Evolutionary conservation across 2,888 invertebrate species (phyloP).

Genomic region (Hyppa rectilinea): DNA sequence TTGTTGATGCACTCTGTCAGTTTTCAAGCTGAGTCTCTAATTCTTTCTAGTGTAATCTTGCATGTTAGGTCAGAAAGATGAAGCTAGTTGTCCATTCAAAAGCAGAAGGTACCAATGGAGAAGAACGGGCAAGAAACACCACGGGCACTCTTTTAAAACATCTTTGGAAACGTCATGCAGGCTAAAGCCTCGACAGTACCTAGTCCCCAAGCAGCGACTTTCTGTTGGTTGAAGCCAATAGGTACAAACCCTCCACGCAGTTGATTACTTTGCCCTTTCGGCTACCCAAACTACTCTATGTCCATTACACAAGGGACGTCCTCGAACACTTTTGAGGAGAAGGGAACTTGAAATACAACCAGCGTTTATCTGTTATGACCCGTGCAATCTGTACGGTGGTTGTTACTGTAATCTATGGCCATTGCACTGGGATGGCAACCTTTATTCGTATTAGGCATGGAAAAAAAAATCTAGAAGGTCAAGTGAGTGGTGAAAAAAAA

Average conservation of each 20-base stretch:
- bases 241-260: not conserved
- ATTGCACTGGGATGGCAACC: constrained; percentile 70
- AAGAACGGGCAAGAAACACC: too few relatives aligned
- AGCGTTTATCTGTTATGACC: constrained; percentile 86
- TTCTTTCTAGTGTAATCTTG: too few relatives aligned
- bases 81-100: too few relatives aligned
- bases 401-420: constrained; percentile 78
- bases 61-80: too few relatives aligned
- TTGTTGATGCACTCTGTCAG: too few relatives aligned
- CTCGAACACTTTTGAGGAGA: constrained; percentile 67
- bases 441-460: constrained; percentile 52
- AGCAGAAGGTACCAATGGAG: too few relatives aligned
- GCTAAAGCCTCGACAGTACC: too few relatives aligned
- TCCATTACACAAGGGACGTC: constrained; percentile 74
- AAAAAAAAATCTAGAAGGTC: constrained; percentile 36
- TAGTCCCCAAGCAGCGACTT: too few relatives aligned
- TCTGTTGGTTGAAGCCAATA: not conserved
- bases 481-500: not conserved
- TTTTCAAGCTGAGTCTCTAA: too few relatives aligned
- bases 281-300: constrained; percentile 55
- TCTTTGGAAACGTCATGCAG: too few relatives aligned
- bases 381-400: constrained; percentile 81
- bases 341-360: constrained; percentile 81
- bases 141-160: too few relatives aligned
- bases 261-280: not conserved